Percentiles rank a stretch among this genome's conserved stretches.
Evolutionary conservation across 2,888 invertebrate species (phyloP).

Genomic region (Eristalis arbustorum): DNA sequence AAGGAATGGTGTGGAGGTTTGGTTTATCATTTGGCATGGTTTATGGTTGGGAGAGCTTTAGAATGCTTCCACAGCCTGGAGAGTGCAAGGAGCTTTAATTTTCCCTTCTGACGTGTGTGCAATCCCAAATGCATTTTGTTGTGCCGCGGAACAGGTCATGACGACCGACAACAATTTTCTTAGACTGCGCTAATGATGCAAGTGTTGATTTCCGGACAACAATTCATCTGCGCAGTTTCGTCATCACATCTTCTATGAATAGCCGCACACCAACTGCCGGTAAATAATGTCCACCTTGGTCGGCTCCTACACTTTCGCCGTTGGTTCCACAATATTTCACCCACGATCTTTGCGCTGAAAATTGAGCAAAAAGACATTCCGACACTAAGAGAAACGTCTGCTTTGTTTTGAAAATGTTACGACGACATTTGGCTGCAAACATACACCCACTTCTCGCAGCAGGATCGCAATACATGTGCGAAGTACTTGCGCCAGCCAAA

Average conservation of each 20-base stretch:
- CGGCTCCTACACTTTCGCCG: constrained; percentile 11
- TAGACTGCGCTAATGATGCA: neutral
- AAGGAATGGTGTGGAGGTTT: too few species aligned
- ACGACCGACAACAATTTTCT: too few species aligned
- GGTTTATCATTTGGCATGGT: too few species aligned
- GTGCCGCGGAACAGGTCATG: too few species aligned
- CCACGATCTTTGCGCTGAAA: constrained; percentile 1
- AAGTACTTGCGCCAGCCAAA: neutral
- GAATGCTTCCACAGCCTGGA: too few species aligned
- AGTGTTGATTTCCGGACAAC: neutral
- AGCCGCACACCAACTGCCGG: constrained; percentile 1
- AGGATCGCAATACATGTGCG: neutral
- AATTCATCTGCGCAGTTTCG: constrained; percentile 1
- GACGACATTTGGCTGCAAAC: neutral
- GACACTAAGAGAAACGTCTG: neutral
- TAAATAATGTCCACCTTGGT: constrained; percentile 47
- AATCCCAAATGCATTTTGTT: too few species aligned
- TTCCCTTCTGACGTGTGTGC: too few species aligned
- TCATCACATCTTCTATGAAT: constrained; percentile 40
- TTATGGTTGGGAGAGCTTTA: too few species aligned
- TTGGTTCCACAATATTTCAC: neutral
- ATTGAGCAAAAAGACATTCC: neutral
- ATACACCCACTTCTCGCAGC: neutral
- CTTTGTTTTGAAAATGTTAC: neutral
- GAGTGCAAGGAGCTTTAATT: too few species aligned